A percentile compares a stretch with the other conserved stretches of the same genome.
Conservation (phyloP, 2,888 invertebrate genomes). For the Coleophora deauratella region DNA sequence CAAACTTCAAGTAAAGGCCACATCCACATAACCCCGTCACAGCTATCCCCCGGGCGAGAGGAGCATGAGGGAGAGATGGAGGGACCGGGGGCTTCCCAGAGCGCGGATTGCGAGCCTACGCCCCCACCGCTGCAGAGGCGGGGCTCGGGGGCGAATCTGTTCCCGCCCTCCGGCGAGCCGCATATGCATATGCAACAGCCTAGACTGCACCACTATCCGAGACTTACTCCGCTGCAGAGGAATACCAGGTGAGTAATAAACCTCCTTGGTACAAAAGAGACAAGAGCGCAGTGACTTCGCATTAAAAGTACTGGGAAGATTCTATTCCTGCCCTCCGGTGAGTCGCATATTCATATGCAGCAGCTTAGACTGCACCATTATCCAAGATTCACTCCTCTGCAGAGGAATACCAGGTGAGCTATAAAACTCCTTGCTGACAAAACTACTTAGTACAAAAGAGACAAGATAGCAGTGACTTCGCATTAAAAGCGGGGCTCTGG, state of each 20-base stretch:
- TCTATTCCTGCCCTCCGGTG: no score
- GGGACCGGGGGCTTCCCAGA: constrained; percentile 92
- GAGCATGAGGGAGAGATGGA: constrained; percentile 90
- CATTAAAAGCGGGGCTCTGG: no score
- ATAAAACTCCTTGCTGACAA: neutral
- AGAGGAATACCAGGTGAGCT: neutral
- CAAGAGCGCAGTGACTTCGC: no score
- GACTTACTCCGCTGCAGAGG: constrained; percentile 81
- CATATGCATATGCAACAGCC: constrained; percentile 56
- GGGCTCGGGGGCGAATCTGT: constrained; percentile 92
- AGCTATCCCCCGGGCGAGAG: constrained; percentile 90
- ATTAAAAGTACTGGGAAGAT: no score
- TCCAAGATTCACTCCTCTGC: no score
- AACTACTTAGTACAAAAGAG: no score
- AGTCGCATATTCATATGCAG: no score
- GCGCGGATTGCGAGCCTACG: constrained; percentile 94
- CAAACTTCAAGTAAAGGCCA: neutral
- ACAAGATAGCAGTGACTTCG: no score
- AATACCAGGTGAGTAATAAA: neutral
- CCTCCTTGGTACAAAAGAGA: no score
- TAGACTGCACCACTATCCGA: constrained; percentile 74
- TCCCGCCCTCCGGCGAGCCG: constrained; percentile 78
- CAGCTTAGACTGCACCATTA: no score
- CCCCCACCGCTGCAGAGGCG: constrained; percentile 86
- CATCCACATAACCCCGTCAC: constrained; percentile 9